Base-by-base conservation (phyloP, 2,888 invertebrate species). In the Sarcophaga rosellei region DNA sequence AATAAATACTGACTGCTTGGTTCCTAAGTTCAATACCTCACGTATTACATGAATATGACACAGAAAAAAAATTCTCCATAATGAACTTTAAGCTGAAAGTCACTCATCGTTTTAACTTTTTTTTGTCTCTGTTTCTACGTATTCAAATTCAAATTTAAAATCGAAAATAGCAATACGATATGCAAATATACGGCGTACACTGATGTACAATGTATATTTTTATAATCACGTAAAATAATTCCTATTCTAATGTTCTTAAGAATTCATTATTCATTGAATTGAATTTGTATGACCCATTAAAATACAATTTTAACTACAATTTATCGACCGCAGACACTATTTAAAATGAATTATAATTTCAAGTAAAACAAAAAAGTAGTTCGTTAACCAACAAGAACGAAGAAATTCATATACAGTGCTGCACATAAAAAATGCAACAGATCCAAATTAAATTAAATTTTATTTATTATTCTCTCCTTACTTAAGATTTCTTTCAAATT, bases 21-120 rank as follows among this genome's bases (percentile, higher is more conserved):
- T 11, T 74, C 45, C 74, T 63, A 74, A 74, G 74, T 74, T 47
- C 45, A 25, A 74, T 63, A 63, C 45, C 63, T 74, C 62, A 74
- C 35, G 35, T 53, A 53, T 12, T 53, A 17, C 53, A 5, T 53
- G 15, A 53, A 53, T 53, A 53, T 17, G 53, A 53, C 15, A 53
- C 53, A 15, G 0, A 15, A 53, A 53, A 17, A 1, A 53, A 47
- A 53, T 17, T 53, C 12, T 15, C 53, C 15, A 12, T 17, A 53
- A 53, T 53, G 17, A 53, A 53, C 53, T 53, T 53, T 12, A 53
- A 53, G 53, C 17, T 53, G 53, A 53, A 53, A 53, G 53, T 17
- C 53, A 35, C 1, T 35, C 8, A 35, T 8, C 35, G 35, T 4
- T 25, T 25, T 23, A 3, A n/a, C n/a, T n/a, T 23, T 2, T 25